Percentiles rank a stretch among this genome's conserved stretches.
Evolutionary conservation across 2,888 invertebrate species (phyloP).

Genomic region (Tenthredo notha): DNA sequence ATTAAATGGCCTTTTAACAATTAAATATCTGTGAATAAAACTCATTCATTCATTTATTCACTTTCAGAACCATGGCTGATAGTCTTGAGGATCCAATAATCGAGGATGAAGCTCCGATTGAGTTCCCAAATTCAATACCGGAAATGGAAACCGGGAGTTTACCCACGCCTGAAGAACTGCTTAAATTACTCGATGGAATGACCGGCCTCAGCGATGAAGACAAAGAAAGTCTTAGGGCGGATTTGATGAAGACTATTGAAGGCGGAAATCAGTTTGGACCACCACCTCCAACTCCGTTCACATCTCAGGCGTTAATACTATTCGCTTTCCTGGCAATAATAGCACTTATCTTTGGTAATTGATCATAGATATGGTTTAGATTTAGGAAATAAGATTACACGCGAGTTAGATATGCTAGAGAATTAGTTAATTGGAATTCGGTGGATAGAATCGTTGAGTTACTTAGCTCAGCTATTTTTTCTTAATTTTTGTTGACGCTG

Average conservation of each 20-base stretch:
- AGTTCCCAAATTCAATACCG: slow-evolving; percentile 59
- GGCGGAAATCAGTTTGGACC: neutral
- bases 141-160: slow-evolving; percentile 71
- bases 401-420: neutral
- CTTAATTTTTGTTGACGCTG: neutral
- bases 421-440: neutral
- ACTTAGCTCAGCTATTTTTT: neutral
- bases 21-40: neutral
- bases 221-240: slow-evolving; percentile 81
- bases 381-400: neutral
- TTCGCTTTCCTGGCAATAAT: slow-evolving; percentile 66
- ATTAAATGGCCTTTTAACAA: neutral
- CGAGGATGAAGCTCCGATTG: slow-evolving; percentile 45
- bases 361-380: neutral
- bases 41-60: neutral
- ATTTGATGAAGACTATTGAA: slow-evolving; percentile 78
- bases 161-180: slow-evolving; percentile 81
- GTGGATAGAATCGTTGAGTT: neutral
- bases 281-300: slow-evolving; percentile 14
- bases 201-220: slow-evolving; percentile 82
- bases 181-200: slow-evolving; percentile 82
- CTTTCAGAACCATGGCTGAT: slow-evolving; percentile 27
- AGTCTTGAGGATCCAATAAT: slow-evolving; percentile 48
- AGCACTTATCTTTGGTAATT: slow-evolving; percentile 69
- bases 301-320: slow-evolving; percentile 72